Evolutionary conservation across 2,797 vertebrate genomes (phyloP).

Genomic region (Pangasius sanitwongsei): DNA sequence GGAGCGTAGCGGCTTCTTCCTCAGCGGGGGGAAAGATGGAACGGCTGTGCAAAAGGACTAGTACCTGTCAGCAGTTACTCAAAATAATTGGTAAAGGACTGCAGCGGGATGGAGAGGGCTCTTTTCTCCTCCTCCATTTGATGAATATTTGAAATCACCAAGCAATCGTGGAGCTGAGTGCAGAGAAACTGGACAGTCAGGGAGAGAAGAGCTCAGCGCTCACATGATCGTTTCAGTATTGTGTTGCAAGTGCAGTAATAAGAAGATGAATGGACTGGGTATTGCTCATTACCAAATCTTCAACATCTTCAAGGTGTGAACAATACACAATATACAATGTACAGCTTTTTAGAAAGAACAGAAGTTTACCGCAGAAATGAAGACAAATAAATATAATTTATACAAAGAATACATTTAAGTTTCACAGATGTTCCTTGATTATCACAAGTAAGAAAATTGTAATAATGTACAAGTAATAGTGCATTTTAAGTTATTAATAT

Average conservation of each 20-base stretch:
- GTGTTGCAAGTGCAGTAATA: background rate
- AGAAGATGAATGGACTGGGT: background rate
- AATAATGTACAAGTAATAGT: too few relatives aligned
- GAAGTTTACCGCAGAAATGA: background rate
- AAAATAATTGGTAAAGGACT: conserved; percentile 83
- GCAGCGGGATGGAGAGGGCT: conserved; percentile 71
- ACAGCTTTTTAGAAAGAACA: background rate
- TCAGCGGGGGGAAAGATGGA: conserved; percentile 63
- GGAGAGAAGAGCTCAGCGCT: conserved; percentile 29
- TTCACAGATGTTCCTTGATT: background rate
- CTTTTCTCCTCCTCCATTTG: conserved; percentile 66
- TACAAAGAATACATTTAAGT: background rate
- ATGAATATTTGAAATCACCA: conserved; percentile 76
- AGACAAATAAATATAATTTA: background rate
- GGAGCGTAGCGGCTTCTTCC: conserved; percentile 64
- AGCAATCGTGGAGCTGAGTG: conserved; percentile 63
- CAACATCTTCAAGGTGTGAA: background rate
- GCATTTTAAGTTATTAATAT: background rate
- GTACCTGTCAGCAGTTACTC: conserved; percentile 84
- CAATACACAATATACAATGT: background rate
- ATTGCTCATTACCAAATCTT: conserved; percentile 20
- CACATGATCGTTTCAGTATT: background rate
- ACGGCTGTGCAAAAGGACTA: conserved; percentile 56
- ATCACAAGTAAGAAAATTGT: background rate
- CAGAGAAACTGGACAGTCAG: conserved; percentile 55